Evolutionary conservation across 2,888 invertebrate genomes (phyloP).

Genomic region (Mayetiola destructor): DNA sequence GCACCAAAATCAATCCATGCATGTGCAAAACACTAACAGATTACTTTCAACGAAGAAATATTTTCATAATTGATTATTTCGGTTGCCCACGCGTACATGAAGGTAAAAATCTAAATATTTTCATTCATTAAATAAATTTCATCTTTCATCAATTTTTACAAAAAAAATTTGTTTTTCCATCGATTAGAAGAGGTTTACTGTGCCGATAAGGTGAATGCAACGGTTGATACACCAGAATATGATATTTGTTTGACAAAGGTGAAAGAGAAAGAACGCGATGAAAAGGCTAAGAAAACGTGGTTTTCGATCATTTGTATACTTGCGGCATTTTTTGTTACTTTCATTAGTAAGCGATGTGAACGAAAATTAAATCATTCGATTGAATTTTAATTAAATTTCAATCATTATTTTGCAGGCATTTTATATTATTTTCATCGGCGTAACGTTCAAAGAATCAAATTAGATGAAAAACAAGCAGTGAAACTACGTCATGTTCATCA

Average conservation of each 20-base stretch:
- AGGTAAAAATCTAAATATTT: not conserved
- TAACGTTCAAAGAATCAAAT: not conserved
- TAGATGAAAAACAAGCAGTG: not conserved
- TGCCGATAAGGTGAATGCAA: slow-evolving; percentile 8
- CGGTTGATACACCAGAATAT: slow-evolving; percentile 13
- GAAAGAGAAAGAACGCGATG: not conserved
- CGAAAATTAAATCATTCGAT: not conserved
- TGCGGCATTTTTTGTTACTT: slow-evolving; percentile 12
- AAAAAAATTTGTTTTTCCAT: not conserved
- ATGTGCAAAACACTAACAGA: slow-evolving; percentile 24
- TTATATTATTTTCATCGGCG: slow-evolving; percentile 14
- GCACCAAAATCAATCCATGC: slow-evolving; percentile 26
- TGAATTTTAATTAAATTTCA: not conserved
- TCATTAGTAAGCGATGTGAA: slow-evolving; percentile 15
- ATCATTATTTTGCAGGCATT: not conserved
- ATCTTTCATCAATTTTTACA: not conserved
- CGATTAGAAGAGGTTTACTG: slow-evolving; percentile 16
- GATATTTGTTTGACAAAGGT: slow-evolving; percentile 9
- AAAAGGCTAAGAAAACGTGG: slow-evolving; percentile 16
- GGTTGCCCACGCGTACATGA: slow-evolving; percentile 22
- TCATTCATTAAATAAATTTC: not conserved
- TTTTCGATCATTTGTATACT: not conserved
- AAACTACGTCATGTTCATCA: slow-evolving; percentile 13
- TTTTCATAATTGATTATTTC: not conserved
- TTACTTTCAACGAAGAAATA: not conserved